A percentile compares a stretch with the other conserved stretches of the same genome.
These are phyloP conservation scores for Pseudochirops corinnae DNA, from an alignment of 2,797 vertebrate genomes.

Conservation along the genomic window DNA sequence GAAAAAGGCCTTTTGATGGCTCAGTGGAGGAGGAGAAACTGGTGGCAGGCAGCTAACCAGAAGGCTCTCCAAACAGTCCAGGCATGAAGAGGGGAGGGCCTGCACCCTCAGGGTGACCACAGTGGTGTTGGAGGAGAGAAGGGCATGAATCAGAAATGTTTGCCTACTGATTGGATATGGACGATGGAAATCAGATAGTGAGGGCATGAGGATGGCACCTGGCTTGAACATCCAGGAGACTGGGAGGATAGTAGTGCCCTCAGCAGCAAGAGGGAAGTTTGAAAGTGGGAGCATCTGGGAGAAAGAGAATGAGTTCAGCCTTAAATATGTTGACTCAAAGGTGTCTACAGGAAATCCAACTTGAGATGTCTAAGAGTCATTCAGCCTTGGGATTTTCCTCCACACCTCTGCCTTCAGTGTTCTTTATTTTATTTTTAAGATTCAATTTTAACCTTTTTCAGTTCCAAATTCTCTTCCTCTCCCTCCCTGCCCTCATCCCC, in stretches of 20 bases:
- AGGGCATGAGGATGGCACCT: background rate
- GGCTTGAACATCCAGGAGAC: background rate
- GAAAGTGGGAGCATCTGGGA: background rate
- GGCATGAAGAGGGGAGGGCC: background rate
- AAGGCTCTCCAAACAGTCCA: no score
- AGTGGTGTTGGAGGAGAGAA: background rate
- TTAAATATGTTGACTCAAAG: background rate
- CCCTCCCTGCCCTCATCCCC: background rate
- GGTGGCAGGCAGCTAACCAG: no score
- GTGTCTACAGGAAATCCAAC: background rate
- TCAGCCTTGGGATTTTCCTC: background rate
- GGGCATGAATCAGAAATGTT: no score
- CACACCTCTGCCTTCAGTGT: background rate
- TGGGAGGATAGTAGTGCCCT: background rate
- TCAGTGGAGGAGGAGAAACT: no score
- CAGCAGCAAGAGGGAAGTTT: background rate
- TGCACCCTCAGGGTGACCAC: background rate
- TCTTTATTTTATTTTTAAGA: background rate
- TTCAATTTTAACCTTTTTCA: background rate
- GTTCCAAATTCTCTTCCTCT: background rate
- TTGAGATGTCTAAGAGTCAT: background rate
- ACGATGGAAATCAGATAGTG: background rate
- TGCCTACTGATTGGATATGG: background rate
- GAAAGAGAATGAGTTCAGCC: background rate
- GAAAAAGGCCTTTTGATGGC: no score